These are phyloP conservation scores for Scaptomyza caliginosa DNA, from an alignment of 2,888 invertebrate species.

Conservation along the genomic window DNA sequence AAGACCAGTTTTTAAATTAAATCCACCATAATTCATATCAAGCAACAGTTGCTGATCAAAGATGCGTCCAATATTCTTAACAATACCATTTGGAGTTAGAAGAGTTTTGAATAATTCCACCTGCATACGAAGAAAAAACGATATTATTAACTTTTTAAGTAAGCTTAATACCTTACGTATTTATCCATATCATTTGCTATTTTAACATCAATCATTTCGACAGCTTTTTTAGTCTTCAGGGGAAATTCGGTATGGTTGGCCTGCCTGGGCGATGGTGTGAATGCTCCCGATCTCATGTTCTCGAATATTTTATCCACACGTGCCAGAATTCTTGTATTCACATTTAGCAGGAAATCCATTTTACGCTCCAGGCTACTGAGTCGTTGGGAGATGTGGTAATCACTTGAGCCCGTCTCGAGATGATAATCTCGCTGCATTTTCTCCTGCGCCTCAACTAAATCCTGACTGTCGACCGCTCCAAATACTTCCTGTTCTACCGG, in stretches of 20 bases:
- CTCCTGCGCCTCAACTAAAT: conserved; percentile 37
- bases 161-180: conserved; percentile 30
- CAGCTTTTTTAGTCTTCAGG: conserved; percentile 23
- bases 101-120: conserved; percentile 34
- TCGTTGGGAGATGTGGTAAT: conserved; percentile 34
- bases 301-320: conserved; percentile 48
- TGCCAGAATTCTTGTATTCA: conserved; percentile 48
- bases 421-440: conserved; percentile 28
- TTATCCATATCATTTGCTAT: conserved; percentile 38
- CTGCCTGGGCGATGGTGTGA: not conserved
- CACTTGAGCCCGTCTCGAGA: conserved; percentile 10
- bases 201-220: conserved; percentile 38
- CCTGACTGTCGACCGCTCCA: conserved; percentile 43
- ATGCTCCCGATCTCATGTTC: conserved; percentile 6
- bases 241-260: conserved; percentile 43
- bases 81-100: conserved; percentile 37
- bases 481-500: conserved; percentile 19
- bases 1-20: conserved; percentile 33
- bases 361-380: conserved; percentile 45
- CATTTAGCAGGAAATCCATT: conserved; percentile 42
- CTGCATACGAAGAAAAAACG: conserved; percentile 3
- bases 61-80: conserved; percentile 44
- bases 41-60: conserved; percentile 34
- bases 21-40: conserved; percentile 48
- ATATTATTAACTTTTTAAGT: not conserved